Percentiles rank a stretch among this genome's conserved stretches.
Conservation (phyloP, 2,888 invertebrate species). For the Papilio gigon region DNA sequence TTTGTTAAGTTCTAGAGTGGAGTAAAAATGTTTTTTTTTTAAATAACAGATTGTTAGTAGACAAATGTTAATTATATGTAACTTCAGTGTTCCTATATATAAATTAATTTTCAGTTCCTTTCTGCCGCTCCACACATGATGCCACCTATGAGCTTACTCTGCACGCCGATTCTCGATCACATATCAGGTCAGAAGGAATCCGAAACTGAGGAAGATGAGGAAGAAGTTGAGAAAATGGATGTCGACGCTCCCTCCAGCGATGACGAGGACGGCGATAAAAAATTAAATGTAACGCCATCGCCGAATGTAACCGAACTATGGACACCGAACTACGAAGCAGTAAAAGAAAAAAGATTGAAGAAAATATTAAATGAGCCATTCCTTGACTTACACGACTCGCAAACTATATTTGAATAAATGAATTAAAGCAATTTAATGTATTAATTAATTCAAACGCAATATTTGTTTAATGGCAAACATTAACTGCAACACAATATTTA, state of each 20-base stretch:
- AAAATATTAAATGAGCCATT: slow-evolving; percentile 68
- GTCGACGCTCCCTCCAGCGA: slow-evolving; percentile 62
- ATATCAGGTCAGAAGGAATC: slow-evolving; percentile 63
- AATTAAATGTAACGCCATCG: slow-evolving; percentile 51
- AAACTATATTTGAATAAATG: slow-evolving; percentile 59
- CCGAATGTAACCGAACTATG: slow-evolving; percentile 65
- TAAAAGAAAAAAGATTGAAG: slow-evolving; percentile 74
- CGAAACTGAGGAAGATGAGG: slow-evolving; percentile 50
- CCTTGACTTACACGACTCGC: slow-evolving; percentile 61
- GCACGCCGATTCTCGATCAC: slow-evolving; percentile 71
- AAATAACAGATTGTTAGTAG: too few species aligned
- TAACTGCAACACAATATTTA: too few species aligned
- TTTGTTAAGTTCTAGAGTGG: too few species aligned
- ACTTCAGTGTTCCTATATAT: too few species aligned
- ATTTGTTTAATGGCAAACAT: too few species aligned
- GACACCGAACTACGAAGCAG: slow-evolving; percentile 71
- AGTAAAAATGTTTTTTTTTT: too few species aligned
- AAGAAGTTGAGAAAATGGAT: slow-evolving; percentile 51
- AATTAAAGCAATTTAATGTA: slow-evolving; percentile 38
- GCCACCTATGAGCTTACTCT: slow-evolving; percentile 70
- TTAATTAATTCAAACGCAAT: not conserved
- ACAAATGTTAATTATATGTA: too few species aligned
- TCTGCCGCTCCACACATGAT: slow-evolving; percentile 75
- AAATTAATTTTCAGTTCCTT: slow-evolving; percentile 63
- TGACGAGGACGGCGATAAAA: slow-evolving; percentile 59